Evolutionary conservation across 2,113 vertebrate genomes (phyloP).

Genomic region (Pollimyrus isidori): DNA sequence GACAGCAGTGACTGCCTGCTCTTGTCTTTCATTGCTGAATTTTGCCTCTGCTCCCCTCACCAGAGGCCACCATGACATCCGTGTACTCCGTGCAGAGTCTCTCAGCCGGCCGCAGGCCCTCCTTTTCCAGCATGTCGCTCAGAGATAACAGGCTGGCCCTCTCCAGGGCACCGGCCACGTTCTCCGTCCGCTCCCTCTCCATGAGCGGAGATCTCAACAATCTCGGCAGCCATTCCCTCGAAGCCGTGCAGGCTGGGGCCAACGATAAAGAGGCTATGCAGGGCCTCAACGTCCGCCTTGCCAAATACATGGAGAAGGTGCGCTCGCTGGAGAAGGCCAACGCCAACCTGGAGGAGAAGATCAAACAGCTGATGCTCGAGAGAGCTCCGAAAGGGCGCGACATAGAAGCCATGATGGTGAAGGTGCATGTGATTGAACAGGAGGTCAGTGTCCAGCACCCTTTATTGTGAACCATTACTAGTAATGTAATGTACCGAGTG

Average conservation of each 20-base stretch:
- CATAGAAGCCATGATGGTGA: slow-evolving; percentile 62
- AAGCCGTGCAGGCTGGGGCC: slow-evolving; percentile 52
- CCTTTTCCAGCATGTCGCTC: slow-evolving; percentile 63
- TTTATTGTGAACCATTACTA: not conserved
- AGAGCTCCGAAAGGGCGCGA: slow-evolving; percentile 67
- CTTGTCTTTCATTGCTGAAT: not conserved
- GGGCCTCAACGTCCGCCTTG: slow-evolving; percentile 78
- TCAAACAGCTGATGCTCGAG: slow-evolving; percentile 67
- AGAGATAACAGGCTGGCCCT: slow-evolving; percentile 52
- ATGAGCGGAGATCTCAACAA: slow-evolving; percentile 57
- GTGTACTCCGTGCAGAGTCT: slow-evolving; percentile 56
- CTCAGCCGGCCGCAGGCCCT: slow-evolving; percentile 55
- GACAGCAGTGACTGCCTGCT: not conserved
- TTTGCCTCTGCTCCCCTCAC: not conserved
- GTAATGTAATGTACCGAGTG: not conserved
- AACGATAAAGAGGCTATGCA: slow-evolving; percentile 86
- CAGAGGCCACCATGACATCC: slow-evolving; percentile 53
- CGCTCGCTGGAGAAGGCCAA: slow-evolving; percentile 66
- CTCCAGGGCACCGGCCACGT: slow-evolving; percentile 52
- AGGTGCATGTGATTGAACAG: slow-evolving; percentile 62
- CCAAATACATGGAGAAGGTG: slow-evolving; percentile 70
- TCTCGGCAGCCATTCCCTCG: slow-evolving; percentile 42
- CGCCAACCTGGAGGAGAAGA: slow-evolving; percentile 63
- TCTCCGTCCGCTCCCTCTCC: slow-evolving; percentile 54
- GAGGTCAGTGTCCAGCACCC: slow-evolving; percentile 46